Evolutionary conservation across 2,888 invertebrate species (phyloP).

Genomic region (Drosophila flavopinicola): DNA sequence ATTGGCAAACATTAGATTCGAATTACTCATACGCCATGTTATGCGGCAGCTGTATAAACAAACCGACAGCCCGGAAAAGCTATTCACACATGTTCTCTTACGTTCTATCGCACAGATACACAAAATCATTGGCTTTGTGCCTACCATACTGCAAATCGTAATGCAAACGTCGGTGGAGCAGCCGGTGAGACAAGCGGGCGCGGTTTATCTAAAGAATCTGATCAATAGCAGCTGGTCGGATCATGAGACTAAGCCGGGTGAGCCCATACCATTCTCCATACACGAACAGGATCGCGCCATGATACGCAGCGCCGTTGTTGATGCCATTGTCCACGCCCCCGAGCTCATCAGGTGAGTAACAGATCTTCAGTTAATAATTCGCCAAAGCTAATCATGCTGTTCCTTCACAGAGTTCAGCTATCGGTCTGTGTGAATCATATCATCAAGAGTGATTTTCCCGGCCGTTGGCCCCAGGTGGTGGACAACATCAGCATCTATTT

Average conservation of each 20-base stretch:
- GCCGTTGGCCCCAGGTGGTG: slow-evolving; percentile 96
- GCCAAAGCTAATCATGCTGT: slow-evolving; percentile 1
- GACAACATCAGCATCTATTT: slow-evolving; percentile 97
- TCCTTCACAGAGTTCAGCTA: slow-evolving; percentile 90
- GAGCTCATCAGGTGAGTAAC: slow-evolving; percentile 91
- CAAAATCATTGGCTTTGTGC: slow-evolving; percentile 98
- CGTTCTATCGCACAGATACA: slow-evolving; percentile 87
- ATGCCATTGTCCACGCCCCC: slow-evolving; percentile 96
- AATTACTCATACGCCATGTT: slow-evolving; percentile 36
- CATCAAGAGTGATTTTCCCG: slow-evolving; percentile 97
- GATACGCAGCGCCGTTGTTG: slow-evolving; percentile 96
- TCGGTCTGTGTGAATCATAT: slow-evolving; percentile 96
- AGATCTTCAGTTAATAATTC: slow-evolving; percentile 86
- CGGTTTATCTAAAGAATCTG: slow-evolving; percentile 98
- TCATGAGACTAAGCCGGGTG: slow-evolving; percentile 90
- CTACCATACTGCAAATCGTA: slow-evolving; percentile 95
- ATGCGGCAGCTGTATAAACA: slow-evolving; percentile 69
- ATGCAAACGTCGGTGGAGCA: slow-evolving; percentile 95
- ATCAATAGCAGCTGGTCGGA: slow-evolving; percentile 95
- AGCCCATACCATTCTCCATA: slow-evolving; percentile 92
- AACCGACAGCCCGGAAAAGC: slow-evolving; percentile 31
- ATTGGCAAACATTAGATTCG: slow-evolving; percentile 30
- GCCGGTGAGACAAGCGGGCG: slow-evolving; percentile 97
- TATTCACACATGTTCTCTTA: slow-evolving; percentile 31
- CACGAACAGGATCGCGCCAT: slow-evolving; percentile 98